phyloP scores from a whole-genome alignment of 2,797 vertebrate genomes.

The Siniperca scherzeri region DNA sequence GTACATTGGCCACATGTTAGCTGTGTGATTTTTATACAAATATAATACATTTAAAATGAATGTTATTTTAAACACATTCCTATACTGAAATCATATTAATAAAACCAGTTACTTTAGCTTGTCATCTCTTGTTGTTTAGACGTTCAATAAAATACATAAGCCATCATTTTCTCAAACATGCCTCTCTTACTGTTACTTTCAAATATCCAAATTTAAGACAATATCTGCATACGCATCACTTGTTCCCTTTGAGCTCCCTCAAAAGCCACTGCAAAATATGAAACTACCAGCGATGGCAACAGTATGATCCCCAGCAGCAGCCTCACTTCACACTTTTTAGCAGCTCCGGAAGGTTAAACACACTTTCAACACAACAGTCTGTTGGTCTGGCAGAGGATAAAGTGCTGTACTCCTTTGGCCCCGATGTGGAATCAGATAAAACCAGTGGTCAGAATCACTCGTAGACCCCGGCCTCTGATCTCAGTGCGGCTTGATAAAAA shows the following conservation, averaged over 20 bases:
- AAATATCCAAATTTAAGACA: constrained; percentile 46
- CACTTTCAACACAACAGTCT: constrained; percentile 69
- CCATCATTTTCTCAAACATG: constrained; percentile 52
- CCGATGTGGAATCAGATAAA: constrained; percentile 63
- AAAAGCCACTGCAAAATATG: constrained; percentile 54
- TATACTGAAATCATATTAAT: constrained; percentile 67
- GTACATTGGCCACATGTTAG: constrained; percentile 80
- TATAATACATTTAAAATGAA: constrained; percentile 76
- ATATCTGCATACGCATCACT: constrained; percentile 50
- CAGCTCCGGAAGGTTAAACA: constrained; percentile 72
- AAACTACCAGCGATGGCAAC: constrained; percentile 47
- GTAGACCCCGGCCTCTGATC: constrained; percentile 93
- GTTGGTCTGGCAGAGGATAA: constrained; percentile 81
- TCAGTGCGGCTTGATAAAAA: constrained; percentile 91
- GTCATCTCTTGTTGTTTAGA: constrained; percentile 55
- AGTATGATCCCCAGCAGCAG: constrained; percentile 45
- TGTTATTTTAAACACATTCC: constrained; percentile 71
- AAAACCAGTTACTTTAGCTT: constrained; percentile 67
- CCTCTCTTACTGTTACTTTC: constrained; percentile 38
- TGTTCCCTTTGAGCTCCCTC: constrained; percentile 58
- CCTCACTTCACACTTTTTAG: constrained; percentile 61
- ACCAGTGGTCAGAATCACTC: constrained; percentile 84
- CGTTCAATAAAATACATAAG: constrained; percentile 64
- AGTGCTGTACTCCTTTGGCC: constrained; percentile 82
- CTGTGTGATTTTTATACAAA: constrained; percentile 79